Evolutionary conservation across 2,888 invertebrate species (phyloP), one percentile per base, ranked within the genome.

Genomic region (Melanophora roralis): DNA sequence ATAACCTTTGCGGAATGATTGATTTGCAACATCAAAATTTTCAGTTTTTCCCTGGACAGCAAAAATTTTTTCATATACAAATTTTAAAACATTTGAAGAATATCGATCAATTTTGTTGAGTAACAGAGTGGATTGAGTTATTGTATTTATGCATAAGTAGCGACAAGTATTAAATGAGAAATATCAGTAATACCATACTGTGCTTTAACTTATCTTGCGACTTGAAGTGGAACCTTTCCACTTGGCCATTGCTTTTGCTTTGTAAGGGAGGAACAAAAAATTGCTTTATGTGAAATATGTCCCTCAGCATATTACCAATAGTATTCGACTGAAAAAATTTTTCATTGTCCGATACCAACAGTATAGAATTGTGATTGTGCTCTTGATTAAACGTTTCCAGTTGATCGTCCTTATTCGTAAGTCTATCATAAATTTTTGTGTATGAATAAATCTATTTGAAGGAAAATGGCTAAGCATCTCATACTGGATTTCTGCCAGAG

Each of bases 141-240:
- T 38, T 59, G 27, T 59, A 38, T 21, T 59, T 59, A 27, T 43
- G n/a, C n/a, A n/a, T n/a, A 55, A 19, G 36, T 55, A 27, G 59
- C n/a, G n/a, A 59, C 12, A 5, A 59, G 27, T 59, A 59, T 43
- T 59, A 59, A 59, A 43, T 59, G 23, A 59, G 38, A 38, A 38
- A 53, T 5, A n/a, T 32, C 51, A 8, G 8, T 53, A 14, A 53
- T 32, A 16, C 16, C 7, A 7, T 9, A 53, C 14, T 21, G 21
- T 38, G 51, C 32, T 32, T 32, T 53, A 14, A 14, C 14, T 11
- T 32, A 53, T 14, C 27, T 60, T 43, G 60, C 32, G 9, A 60
- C 45, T 45, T 60, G 45, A 32, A 60, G 45, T 49, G 49, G 7
- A 49, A 64, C 51, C 51, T 65, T 51, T 65, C 64, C 14, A 65